These are phyloP conservation scores for Myotis lucifugus DNA, from an alignment of 2,113 vertebrate species.

Conservation along the genomic window DNA sequence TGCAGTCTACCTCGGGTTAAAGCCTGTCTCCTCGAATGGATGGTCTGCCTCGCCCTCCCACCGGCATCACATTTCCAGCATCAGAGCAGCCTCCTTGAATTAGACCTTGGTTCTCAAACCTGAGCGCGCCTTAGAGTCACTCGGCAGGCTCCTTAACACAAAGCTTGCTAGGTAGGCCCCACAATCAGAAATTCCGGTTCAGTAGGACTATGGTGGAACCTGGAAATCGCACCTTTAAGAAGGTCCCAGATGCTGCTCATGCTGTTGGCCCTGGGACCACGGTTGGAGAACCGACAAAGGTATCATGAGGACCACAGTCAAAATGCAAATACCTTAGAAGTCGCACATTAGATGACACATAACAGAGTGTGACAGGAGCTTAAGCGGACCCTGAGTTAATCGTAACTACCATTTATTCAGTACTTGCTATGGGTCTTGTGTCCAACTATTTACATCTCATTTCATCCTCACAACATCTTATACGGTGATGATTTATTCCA, in stretches of 20 bases:
- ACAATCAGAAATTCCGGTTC: not conserved
- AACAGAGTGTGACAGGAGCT: not conserved
- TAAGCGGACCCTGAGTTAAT: not conserved
- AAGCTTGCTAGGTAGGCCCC: not conserved
- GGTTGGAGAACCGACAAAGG: not conserved
- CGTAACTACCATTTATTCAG: not conserved
- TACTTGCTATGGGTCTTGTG: not conserved
- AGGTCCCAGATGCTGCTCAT: not conserved
- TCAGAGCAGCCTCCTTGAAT: not conserved
- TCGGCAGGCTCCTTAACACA: not conserved
- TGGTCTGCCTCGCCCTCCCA: not conserved
- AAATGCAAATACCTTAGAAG: not conserved
- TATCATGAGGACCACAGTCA: not conserved
- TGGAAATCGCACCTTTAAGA: not conserved
- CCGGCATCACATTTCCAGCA: not conserved
- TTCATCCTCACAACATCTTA: constrained; percentile 10
- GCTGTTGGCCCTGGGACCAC: not conserved
- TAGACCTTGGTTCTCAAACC: not conserved
- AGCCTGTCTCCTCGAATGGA: not conserved
- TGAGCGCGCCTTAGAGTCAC: not conserved
- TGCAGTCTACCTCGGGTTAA: not conserved
- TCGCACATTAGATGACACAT: not conserved
- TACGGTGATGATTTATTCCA: constrained; percentile 4
- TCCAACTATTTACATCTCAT: not conserved
- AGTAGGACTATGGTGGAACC: not conserved